phyloP scores from a whole-genome alignment of 2,797 vertebrate genomes.

The Xyrichtys novacula region DNA sequence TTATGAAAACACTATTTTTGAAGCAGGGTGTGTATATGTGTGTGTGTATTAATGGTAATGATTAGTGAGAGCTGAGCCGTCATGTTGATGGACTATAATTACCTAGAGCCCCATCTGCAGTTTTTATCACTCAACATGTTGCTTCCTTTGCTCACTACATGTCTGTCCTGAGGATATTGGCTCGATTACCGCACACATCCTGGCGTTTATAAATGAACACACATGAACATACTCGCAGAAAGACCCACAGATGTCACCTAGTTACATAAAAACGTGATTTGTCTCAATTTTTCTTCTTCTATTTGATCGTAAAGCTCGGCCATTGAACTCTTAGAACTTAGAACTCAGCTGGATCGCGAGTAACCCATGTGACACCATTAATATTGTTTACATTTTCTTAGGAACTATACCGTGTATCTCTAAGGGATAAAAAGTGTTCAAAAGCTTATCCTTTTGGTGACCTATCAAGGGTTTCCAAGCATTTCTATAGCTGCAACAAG shows the following conservation, averaged over 20 bases:
- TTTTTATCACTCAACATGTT: slow-evolving; percentile 48
- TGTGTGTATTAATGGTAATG: slow-evolving; percentile 37
- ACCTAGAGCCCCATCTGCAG: slow-evolving; percentile 60
- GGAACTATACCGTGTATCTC: too few species aligned
- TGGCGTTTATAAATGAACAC: slow-evolving; percentile 26
- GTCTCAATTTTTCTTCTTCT: too few species aligned
- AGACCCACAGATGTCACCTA: slow-evolving; percentile 17
- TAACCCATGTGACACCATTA: too few species aligned
- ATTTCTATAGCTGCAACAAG: too few species aligned
- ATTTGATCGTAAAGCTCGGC: too few species aligned
- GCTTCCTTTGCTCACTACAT: slow-evolving; percentile 38
- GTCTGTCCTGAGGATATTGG: slow-evolving; percentile 31
- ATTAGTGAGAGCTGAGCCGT: slow-evolving; percentile 43
- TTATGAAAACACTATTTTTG: slow-evolving; percentile 47
- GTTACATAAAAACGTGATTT: not conserved
- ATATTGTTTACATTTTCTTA: too few species aligned
- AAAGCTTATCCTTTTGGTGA: too few species aligned
- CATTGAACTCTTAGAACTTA: too few species aligned
- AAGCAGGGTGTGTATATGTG: slow-evolving; percentile 16
- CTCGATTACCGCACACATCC: slow-evolving; percentile 3
- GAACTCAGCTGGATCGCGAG: too few species aligned
- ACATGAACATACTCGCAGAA: not conserved
- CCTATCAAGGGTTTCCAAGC: too few species aligned
- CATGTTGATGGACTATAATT: slow-evolving; percentile 68
- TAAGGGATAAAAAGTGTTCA: too few species aligned